Conservation (phyloP, 2,113 vertebrate genomes). For the Genyomyrus donnyi region DNA sequence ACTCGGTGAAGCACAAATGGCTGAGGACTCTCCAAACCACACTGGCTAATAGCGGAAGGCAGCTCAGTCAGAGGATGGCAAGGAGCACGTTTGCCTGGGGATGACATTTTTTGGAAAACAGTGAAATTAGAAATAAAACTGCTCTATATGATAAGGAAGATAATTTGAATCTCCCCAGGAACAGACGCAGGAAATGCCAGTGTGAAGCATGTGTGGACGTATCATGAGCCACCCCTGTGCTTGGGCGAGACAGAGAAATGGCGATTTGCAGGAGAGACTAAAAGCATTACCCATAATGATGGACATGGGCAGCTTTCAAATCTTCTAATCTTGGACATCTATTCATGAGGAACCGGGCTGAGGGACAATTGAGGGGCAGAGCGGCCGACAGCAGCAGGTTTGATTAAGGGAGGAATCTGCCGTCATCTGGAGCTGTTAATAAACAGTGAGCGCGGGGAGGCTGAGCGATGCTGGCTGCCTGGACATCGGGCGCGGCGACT, state of each 20-base stretch:
- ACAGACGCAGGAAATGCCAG: not conserved
- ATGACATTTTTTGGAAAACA: not conserved
- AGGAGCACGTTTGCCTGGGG: not conserved
- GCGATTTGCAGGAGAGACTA: not conserved
- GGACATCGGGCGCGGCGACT: not conserved
- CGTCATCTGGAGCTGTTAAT: slow-evolving; percentile 21
- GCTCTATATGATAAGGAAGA: not conserved
- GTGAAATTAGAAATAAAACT: not conserved
- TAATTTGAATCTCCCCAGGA: not conserved
- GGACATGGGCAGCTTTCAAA: not conserved
- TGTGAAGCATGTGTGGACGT: not conserved
- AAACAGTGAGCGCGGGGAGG: not conserved
- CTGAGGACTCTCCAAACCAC: not conserved
- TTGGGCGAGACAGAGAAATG: not conserved
- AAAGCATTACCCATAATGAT: not conserved
- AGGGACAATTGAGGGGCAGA: not conserved
- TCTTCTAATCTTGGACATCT: not conserved
- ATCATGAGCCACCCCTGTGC: not conserved
- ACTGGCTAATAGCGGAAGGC: not conserved
- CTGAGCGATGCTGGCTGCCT: not conserved
- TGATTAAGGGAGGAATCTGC: slow-evolving; percentile 17
- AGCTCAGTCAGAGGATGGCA: not conserved
- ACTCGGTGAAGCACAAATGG: not conserved
- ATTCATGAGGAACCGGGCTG: not conserved
- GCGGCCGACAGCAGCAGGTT: not conserved